Conservation (phyloP, 2,888 invertebrate species). For the Xylophagus ater region DNA sequence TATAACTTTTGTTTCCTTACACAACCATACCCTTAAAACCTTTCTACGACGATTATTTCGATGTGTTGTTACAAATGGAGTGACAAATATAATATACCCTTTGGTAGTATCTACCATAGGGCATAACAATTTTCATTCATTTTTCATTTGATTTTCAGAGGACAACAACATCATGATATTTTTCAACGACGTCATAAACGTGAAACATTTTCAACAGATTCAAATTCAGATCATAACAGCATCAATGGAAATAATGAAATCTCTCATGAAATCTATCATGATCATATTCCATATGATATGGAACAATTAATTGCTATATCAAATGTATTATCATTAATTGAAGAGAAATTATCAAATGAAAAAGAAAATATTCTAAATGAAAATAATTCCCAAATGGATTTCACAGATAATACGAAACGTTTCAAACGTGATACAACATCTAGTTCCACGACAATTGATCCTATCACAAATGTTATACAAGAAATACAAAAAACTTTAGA, state of each 20-base stretch:
- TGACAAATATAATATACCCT: too few species aligned
- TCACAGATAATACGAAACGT: conserved; percentile 17
- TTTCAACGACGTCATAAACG: conserved; percentile 28
- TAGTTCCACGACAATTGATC: too few species aligned
- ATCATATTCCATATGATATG: conserved; percentile 32
- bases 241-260: neutral
- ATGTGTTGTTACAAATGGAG: too few species aligned
- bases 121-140: neutral
- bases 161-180: conserved; percentile 17
- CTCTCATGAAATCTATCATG: conserved; percentile 26
- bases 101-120: too few species aligned
- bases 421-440: conserved; percentile 34
- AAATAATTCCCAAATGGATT: too few species aligned
- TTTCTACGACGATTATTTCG: too few species aligned
- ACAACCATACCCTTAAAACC: too few species aligned
- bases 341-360: conserved; percentile 20
- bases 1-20: too few species aligned
- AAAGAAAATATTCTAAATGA: neutral
- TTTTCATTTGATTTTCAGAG: conserved; percentile 10
- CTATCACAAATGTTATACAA: conserved; percentile 49
- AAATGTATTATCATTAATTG: conserved; percentile 24
- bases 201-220: conserved; percentile 10
- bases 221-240: neutral
- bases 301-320: conserved; percentile 32
- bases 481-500: conserved; percentile 51